These are phyloP conservation scores for Amphipyra berbera DNA, from an alignment of 2,888 invertebrate genomes.

Conservation along the genomic window DNA sequence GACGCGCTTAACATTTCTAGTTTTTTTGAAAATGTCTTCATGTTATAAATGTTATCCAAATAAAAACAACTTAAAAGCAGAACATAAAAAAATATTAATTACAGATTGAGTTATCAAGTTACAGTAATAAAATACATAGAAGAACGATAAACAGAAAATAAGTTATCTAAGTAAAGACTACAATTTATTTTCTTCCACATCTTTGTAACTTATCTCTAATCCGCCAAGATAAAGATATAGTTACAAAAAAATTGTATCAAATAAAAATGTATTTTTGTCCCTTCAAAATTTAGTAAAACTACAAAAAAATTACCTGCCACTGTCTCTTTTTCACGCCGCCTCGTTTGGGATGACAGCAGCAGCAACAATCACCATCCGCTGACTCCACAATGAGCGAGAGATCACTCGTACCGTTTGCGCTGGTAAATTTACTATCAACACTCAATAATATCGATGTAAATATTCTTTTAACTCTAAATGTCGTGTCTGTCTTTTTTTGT, in stretches of 20 bases:
- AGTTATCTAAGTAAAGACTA: too few species aligned
- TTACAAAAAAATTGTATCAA: too few species aligned
- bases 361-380: slow-evolving; percentile 87
- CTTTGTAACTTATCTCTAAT: not conserved
- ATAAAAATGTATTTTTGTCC: not conserved
- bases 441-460: slow-evolving; percentile 86
- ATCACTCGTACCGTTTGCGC: slow-evolving; percentile 86
- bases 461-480: slow-evolving; percentile 70
- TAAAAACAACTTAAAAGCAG: not conserved
- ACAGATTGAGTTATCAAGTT: too few species aligned
- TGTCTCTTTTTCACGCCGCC: slow-evolving; percentile 79
- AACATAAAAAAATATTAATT: too few species aligned
- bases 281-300: not conserved
- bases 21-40: not conserved
- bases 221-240: not conserved
- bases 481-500: slow-evolving; percentile 41
- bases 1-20: not conserved
- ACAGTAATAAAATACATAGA: too few species aligned
- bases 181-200: not conserved
- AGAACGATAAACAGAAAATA: too few species aligned
- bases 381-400: slow-evolving; percentile 89
- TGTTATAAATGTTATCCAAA: not conserved
- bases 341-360: slow-evolving; percentile 73
- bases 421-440: slow-evolving; percentile 88
- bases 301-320: slow-evolving; percentile 20